Evolutionary conservation across 2,797 vertebrate species (phyloP), one percentile per base, ranked within the genome.

Genomic region (Pyrocephalus nanus): DNA sequence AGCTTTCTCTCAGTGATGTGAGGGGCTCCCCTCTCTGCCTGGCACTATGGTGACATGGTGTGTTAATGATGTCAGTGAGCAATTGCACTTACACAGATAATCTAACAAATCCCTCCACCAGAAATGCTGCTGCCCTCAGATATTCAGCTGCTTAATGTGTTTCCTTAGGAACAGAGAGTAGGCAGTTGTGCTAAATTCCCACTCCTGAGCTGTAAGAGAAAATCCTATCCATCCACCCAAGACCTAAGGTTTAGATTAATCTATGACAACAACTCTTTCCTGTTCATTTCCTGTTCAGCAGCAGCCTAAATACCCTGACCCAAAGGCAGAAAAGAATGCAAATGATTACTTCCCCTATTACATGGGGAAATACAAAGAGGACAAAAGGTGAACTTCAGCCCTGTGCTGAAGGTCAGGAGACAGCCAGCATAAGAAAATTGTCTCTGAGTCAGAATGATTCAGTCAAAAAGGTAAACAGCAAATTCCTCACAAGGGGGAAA

Each of bases 341-440:
- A 84, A 81, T 4, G 34, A 91, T 92, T 78, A 91, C 70, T 91
- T 95, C 79, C 93, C 80, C 48, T 79, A 64, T 82, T 85, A 78
- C 88, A 78, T 1, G 26, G 42, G 86, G 86, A 96, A 96, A 84
- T 42, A 88, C 58, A 80, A 50, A 69, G 75, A 88, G 61, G 82
- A 95, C 95, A 94, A 97, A 93, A 90, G 87, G 58, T 88, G 85
- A 96, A 93, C 88, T 94, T 94, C 91, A 92, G 29, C 62, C 79
- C 16, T 50, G n/a, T 70, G 54, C 58, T 86, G 72, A 92, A 91
- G 73, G 73, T 83, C 89, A 20, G 12, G 57, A 89, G 70, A 91
- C 70, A 67, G 76, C 26, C 54, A 26, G 5, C 0, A 0, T 50
- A 91, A 86, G 90, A 83, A 93, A 73, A 78, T n/a, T 32, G 47